Base-by-base conservation (phyloP, 2,888 invertebrate genomes). In the Xestia xanthographa region DNA sequence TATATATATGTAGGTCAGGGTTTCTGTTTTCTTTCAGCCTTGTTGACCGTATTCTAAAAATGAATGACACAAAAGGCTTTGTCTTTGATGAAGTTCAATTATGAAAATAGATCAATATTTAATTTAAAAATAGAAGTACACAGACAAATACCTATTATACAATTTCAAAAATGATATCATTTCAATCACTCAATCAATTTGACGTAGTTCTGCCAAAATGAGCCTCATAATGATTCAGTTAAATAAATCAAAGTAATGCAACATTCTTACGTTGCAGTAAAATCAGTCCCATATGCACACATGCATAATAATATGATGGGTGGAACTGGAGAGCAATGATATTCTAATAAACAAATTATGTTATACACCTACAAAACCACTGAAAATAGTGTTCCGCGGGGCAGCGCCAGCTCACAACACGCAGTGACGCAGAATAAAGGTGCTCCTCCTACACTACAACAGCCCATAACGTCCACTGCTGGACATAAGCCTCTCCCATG, bases 31-130 rank as follows among this genome's bases (percentile, higher is more conserved):
- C 56, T 63, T 63, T 58, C n/a, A 75, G 45, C 6, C 9, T 48
- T 81, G 63, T 79, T 80, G 65, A 69, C 17, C n/a, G 11, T 67
- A 75, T 70, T 70, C 34, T 29, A 75, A 66, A 58, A 70, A 80
- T 58, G 75, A 80, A 80, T 80, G 45, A 65, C 70, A 82, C 70
- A 80, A 82, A 82, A 67, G 70, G 41, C 77, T 82, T 80, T 82
- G 82, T 80, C 29, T 63, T 17, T 43, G 9, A 56, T 22, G 12
- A n/a, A 70, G 66, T 70, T 70, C 82, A 81, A 80, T 82, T 29
- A 56, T 82, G 58, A 66, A 69, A 56, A 68, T 58, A n/a, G 62
- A 68, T 56, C 62, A 56, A 67, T 80, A 66, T 56, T 50, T 5
- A 48, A 48, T 34, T 34, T 34, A 4, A 34, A 34, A 34, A 34